Conservation (phyloP, 2,797 vertebrate genomes). For the Sitta carolinensis region DNA sequence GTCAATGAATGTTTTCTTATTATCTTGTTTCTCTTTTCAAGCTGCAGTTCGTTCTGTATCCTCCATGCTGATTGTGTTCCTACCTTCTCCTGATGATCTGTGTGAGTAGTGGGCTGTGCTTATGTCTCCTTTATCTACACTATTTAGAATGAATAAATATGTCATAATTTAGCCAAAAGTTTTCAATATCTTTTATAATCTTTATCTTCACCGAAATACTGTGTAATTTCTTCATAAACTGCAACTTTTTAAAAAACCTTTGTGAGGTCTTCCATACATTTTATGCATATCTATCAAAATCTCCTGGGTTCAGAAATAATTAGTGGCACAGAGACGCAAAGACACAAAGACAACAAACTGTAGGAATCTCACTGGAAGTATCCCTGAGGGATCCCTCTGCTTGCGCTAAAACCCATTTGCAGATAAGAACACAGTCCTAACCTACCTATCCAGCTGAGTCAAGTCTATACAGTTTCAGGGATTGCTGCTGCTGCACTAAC, state of each 20-base stretch:
- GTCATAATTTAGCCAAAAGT: neutral
- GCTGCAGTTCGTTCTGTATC: neutral
- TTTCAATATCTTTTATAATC: neutral
- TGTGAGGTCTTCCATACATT: neutral
- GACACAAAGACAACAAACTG: neutral
- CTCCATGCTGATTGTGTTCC: neutral
- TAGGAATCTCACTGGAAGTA: neutral
- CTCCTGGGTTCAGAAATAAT: neutral
- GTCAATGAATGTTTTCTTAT: neutral
- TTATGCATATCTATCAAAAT: neutral
- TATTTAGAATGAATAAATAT: neutral
- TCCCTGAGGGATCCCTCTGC: neutral
- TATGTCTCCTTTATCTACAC: neutral
- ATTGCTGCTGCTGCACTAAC: conserved; percentile 10
- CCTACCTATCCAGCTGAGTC: neutral
- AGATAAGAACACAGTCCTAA: neutral
- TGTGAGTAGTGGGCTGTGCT: neutral
- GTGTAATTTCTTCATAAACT: neutral
- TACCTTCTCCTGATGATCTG: neutral
- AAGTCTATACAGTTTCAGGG: neutral
- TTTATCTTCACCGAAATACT: neutral
- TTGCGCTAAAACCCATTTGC: neutral
- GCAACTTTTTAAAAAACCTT: neutral
- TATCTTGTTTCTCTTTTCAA: neutral
- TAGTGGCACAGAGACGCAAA: neutral